These are phyloP conservation scores for Ectemnius cavifrons DNA, from an alignment of 2,888 invertebrate species.

Conservation along the genomic window DNA sequence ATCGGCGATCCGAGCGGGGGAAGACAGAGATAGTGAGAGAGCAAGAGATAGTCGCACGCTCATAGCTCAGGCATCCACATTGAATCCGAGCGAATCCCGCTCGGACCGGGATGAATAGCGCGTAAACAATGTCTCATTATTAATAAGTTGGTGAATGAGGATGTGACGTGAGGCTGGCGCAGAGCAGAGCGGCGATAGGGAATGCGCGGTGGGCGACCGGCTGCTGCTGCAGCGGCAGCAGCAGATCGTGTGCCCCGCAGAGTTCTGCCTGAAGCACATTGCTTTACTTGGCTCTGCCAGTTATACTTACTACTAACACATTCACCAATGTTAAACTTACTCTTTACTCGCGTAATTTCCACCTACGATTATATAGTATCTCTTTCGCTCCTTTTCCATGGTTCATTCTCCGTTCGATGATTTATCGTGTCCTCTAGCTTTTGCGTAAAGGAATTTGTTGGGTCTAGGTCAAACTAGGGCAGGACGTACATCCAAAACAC, in stretches of 20 bases:
- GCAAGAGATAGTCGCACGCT: neutral
- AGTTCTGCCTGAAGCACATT: neutral
- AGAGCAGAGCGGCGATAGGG: conserved; percentile 35
- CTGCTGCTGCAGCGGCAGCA: neutral
- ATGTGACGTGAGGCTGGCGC: conserved; percentile 64
- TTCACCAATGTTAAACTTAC: too few relatives aligned
- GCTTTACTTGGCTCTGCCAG: neutral
- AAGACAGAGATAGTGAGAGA: neutral
- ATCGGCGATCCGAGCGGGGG: too few relatives aligned
- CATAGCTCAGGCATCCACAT: neutral
- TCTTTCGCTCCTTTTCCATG: too few relatives aligned
- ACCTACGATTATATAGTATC: too few relatives aligned
- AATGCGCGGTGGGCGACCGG: conserved; percentile 10
- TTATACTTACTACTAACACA: too few relatives aligned
- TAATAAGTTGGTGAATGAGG: conserved; percentile 70
- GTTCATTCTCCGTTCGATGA: too few relatives aligned
- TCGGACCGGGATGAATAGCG: conserved; percentile 25
- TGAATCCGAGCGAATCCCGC: conserved; percentile 5
- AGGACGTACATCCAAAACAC: too few relatives aligned
- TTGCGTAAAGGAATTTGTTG: too few relatives aligned
- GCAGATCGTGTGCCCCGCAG: neutral
- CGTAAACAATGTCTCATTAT: conserved; percentile 68
- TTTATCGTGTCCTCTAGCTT: too few relatives aligned
- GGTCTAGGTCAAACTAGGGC: too few relatives aligned
- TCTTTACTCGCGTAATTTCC: too few relatives aligned